Percentiles rank a stretch among this genome's conserved stretches.
Evolutionary conservation across 2,113 vertebrate species (phyloP).

Genomic region (Phylloscopus whistleri): DNA sequence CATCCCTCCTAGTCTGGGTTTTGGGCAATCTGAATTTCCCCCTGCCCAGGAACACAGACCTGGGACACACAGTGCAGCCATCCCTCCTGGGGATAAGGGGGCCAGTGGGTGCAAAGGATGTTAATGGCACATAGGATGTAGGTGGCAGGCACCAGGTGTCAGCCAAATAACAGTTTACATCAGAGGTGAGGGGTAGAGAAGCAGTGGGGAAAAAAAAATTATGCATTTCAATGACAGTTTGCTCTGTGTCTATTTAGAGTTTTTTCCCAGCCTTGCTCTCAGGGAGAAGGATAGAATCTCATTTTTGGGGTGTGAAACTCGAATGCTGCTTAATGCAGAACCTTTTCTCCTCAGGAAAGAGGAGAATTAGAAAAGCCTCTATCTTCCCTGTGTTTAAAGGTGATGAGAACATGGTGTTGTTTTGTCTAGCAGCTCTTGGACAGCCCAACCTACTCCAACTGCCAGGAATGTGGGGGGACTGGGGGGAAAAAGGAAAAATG

Average conservation of each 20-base stretch:
- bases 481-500: not conserved
- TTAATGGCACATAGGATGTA: not conserved
- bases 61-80: rapidly evolving
- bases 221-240: not conserved
- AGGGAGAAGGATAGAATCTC: not conserved
- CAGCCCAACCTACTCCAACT: not conserved
- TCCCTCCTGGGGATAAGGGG: not conserved
- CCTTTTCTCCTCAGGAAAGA: not conserved
- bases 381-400: not conserved
- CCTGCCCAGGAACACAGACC: not conserved
- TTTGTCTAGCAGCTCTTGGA: not conserved
- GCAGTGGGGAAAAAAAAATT: rapidly evolving
- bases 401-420: not conserved
- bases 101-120: not conserved
- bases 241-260: not conserved
- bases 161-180: not conserved
- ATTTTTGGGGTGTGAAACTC: not conserved
- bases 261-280: not conserved
- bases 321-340: not conserved
- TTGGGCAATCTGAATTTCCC: not conserved
- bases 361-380: not conserved
- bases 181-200: not conserved
- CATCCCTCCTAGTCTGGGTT: not conserved
- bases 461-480: not conserved
- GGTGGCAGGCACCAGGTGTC: not conserved